phyloP scores from a whole-genome alignment of 2,113 vertebrate genomes.

The Pipa parva region DNA sequence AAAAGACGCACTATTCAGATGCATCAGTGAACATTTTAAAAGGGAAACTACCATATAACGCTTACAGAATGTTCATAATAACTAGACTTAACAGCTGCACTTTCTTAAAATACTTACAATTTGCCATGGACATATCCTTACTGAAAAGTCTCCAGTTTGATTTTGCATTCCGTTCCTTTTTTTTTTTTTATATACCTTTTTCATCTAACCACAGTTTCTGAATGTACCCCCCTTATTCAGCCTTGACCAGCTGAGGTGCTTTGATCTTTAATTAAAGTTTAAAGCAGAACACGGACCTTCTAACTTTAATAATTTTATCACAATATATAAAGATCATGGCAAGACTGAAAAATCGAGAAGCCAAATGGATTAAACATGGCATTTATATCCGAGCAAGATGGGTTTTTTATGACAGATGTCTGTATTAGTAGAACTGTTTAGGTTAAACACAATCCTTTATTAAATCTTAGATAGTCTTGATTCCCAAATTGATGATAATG shows the following conservation, averaged over 20 bases:
- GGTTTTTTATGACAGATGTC: constrained; percentile 4
- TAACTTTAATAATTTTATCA: constrained; percentile 12
- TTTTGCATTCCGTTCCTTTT: too few species aligned
- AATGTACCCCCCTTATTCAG: too few species aligned
- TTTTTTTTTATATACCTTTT: too few species aligned
- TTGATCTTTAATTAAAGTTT: background rate
- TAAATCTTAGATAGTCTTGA: background rate
- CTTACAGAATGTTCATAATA: too few species aligned
- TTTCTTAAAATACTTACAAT: too few species aligned
- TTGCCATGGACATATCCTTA: too few species aligned
- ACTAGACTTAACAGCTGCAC: too few species aligned
- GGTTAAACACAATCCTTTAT: constrained; percentile 16
- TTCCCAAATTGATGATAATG: background rate
- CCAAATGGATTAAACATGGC: constrained; percentile 10
- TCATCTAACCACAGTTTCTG: too few species aligned
- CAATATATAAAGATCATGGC: background rate
- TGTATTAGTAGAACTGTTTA: constrained; percentile 10
- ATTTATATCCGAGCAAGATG: constrained; percentile 13
- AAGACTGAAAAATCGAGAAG: background rate
- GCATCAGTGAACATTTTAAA: too few species aligned
- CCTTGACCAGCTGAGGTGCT: background rate
- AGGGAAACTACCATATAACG: too few species aligned
- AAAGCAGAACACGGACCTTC: background rate
- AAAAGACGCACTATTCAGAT: too few species aligned
- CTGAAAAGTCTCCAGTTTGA: too few species aligned